A percentile compares a stretch with the other conserved stretches of the same genome.
Evolutionary conservation across 1,140 invertebrate genomes (phyloP).

Genomic region (Tachypleus tridentatus): DNA sequence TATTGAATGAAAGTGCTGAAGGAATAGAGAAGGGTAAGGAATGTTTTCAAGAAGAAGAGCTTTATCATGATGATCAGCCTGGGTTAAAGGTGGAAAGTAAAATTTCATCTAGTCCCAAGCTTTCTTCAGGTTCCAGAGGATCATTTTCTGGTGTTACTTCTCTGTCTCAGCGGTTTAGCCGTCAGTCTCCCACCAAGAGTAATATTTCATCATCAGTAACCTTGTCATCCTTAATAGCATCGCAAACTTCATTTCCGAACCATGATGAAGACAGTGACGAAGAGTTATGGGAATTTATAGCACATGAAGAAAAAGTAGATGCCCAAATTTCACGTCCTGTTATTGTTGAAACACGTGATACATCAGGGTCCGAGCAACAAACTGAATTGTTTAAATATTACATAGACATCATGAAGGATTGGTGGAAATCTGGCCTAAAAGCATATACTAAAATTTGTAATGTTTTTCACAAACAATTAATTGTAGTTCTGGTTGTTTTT

Average conservation of each 20-base stretch:
- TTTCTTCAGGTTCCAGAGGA: background rate
- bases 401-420: background rate
- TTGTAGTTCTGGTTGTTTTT: background rate
- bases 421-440: background rate
- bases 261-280: background rate
- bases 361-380: background rate
- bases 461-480: background rate
- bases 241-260: slow-evolving; percentile 1
- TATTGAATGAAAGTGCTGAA: too few relatives aligned
- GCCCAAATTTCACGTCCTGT: background rate
- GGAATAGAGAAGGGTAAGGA: too few relatives aligned
- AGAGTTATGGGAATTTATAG: background rate
- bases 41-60: too few relatives aligned
- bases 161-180: background rate
- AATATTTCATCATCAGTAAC: background rate
- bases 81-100: background rate
- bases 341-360: background rate
- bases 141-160: background rate
- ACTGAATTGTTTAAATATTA: background rate
- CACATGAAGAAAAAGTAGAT: background rate
- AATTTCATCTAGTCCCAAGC: background rate
- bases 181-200: background rate
- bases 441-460: background rate
- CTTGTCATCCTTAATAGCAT: background rate
- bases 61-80: too few relatives aligned